These are phyloP conservation scores for Biston stratarius DNA, from an alignment of 2,888 invertebrate genomes.

Conservation along the genomic window DNA sequence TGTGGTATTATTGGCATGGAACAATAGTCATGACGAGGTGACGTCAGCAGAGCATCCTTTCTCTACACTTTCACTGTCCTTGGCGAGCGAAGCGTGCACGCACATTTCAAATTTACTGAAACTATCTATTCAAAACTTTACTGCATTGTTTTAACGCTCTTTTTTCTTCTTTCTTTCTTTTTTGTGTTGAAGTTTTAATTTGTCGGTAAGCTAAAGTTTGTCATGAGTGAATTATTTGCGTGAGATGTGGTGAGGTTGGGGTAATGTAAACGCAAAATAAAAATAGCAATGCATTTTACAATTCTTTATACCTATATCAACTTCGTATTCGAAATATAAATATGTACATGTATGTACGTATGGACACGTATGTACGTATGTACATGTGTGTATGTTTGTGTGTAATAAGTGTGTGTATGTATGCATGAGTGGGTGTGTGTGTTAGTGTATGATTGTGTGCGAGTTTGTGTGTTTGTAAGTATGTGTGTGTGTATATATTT, in stretches of 20 bases:
- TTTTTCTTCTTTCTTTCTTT: conserved; percentile 7
- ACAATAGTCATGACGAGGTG: conserved; percentile 52
- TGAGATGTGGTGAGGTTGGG: neutral
- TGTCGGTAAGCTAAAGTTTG: neutral
- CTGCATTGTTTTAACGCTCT: neutral
- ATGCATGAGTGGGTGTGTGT: too few relatives aligned
- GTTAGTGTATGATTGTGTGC: too few relatives aligned
- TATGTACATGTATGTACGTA: too few relatives aligned
- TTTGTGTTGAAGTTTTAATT: conserved; percentile 8
- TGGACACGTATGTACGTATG: too few relatives aligned
- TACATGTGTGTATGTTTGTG: too few relatives aligned
- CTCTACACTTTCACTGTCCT: conserved; percentile 81
- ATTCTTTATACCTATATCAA: too few relatives aligned
- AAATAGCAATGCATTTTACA: too few relatives aligned
- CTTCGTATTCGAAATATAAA: too few relatives aligned
- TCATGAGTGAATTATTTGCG: conserved; percentile 8
- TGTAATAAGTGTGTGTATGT: too few relatives aligned
- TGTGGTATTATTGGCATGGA: conserved; percentile 37
- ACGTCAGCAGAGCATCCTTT: conserved; percentile 74
- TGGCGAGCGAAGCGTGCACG: conserved; percentile 64
- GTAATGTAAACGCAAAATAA: neutral
- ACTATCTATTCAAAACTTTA: conserved; percentile 30
- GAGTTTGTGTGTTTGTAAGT: too few relatives aligned
- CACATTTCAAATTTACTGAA: conserved; percentile 42
- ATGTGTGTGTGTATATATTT: too few relatives aligned